Base-by-base conservation (phyloP, 1,140 invertebrate species). In the Himalopsyche phryganea region DNA sequence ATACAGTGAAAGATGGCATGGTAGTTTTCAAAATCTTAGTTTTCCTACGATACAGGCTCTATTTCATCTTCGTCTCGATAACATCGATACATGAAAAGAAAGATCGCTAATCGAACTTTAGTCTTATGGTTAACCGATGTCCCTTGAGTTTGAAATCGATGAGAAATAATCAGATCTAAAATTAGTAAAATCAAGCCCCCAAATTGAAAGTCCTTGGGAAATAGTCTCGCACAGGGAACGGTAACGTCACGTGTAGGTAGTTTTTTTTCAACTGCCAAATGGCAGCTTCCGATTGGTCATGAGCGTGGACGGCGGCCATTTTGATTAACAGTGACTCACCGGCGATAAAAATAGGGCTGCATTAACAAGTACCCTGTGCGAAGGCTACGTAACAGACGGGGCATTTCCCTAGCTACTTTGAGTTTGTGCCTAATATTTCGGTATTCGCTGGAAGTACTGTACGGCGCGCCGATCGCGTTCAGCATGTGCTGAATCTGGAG, bases 181-280 rank as follows among this genome's bases (percentile, higher is more conserved):
- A 57, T 57, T 54, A 54, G 38, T 46, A 42, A 44, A 51, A 48
- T 59, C 47, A 41, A n/a, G 35, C 52, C 59, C 58, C 53, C 53
- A 74, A 74, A 73, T 71, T 57, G 71, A 76, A 77, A 77, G 76
- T 76, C 74, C 76, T 77, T 76, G 76, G 74, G 71, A 77, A 73
- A 51, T 73, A 77, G 75, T 74, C 75, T 78, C 74, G 71, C 74
- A 67, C 68, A 74, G 69, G 76, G 75, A 75, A 68, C 71, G 61
- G 38, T 56, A 69, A 76, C 73, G 73, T 76, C 72, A 75, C 69
- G 71, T 73, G 47, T 63, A 74, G 74, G 71, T 75, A 75, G 73
- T 70, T 76, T 76, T 74, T 73, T 78, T 72, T 71, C 52, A 60
- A 57, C 58, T 45, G 58, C 62, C 58, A 58, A 61, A 57, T 50